Evolutionary conservation across 1,140 invertebrate species (phyloP), one percentile per base, ranked within the genome.

Genomic region (Meloidogyne floridensis): DNA sequence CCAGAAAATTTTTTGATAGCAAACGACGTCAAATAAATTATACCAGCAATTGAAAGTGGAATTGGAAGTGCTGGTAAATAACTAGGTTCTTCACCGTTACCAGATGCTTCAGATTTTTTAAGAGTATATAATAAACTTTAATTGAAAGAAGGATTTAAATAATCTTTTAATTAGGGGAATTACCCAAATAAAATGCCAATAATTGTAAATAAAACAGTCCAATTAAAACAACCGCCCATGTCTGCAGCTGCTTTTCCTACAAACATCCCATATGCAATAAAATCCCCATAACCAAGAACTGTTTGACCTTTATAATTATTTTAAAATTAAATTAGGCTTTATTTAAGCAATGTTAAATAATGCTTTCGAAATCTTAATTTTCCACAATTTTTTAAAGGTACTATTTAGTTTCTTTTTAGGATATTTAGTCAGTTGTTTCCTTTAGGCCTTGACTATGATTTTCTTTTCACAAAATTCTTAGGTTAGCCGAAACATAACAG

Each of bases 151-250:
- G 0, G 8, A 54, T 10, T n/a, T n/a, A 65, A 15, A 15, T 59
- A 59, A 59, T 59, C 32, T 32, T 65, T 65, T 59, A 15, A 15
- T 59, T 59, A 32, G 32, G 32, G 32, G 4, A 59, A 0, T 65
- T 65, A 65, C 59, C 59, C 59, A 65, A n/a, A n/a, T 18, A 65
- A 65, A 65, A 65, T 6, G 7, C 59, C 59, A 65, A 65, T 65
- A 65, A 65, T 65, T n/a, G 59, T 18, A 65, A 65, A 65, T 7
- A 65, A n/a, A 65, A 65, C 59, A 65, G 59, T 15, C 59, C 6
- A 65, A 65, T 65, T 65, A 65, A n/a, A 18, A 15, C 59, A 65
- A 65, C 59, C 59, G n/a, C n/a, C n/a, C 59, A 65, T 65, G n/a
- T 65, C 59, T n/a, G 59, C 4, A 5, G 59, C 59, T 65, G 59